Evolutionary conservation across 2,113 vertebrate genomes (phyloP).

Genomic region (Reinhardtius hippoglossoides): DNA sequence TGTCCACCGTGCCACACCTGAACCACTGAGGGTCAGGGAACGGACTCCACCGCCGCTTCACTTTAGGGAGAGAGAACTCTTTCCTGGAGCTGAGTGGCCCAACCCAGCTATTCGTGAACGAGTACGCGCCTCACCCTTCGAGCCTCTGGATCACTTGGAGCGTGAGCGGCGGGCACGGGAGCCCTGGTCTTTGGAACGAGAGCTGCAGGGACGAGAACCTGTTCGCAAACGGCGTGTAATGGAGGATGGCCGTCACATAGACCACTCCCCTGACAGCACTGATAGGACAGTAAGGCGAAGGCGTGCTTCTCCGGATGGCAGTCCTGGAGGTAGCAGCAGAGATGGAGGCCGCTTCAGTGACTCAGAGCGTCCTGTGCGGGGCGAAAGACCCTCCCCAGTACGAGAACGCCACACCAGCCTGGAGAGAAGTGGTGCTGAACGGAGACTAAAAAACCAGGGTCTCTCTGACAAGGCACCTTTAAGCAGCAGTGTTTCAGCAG

Average conservation of each 20-base stretch:
- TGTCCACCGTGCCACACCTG: constrained; percentile 91
- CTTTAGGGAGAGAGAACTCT: constrained; percentile 94
- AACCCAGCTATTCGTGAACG: constrained; percentile 91
- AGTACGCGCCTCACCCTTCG: constrained; percentile 88
- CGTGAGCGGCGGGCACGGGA: constrained; percentile 88
- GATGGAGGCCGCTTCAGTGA: constrained; percentile 92
- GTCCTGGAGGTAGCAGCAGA: constrained; percentile 91
- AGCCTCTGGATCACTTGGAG: constrained; percentile 92
- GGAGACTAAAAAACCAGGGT: constrained; percentile 79
- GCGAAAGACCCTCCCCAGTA: constrained; percentile 87
- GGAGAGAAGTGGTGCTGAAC: constrained; percentile 86
- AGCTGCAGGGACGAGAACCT: constrained; percentile 88
- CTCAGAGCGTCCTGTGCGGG: constrained; percentile 88
- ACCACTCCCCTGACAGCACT: constrained; percentile 92
- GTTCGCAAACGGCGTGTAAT: constrained; percentile 89
- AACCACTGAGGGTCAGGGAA: constrained; percentile 91
- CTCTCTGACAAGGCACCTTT: constrained; percentile 66
- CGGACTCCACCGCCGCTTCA: constrained; percentile 94
- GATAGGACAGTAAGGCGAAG: constrained; percentile 91
- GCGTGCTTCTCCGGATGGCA: constrained; percentile 90
- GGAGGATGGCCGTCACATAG: constrained; percentile 91
- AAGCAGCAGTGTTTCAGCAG: constrained; percentile 42
- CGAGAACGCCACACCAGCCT: constrained; percentile 88
- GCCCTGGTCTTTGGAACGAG: constrained; percentile 95
- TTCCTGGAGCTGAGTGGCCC: constrained; percentile 91